Evolutionary conservation across 2,113 vertebrate genomes (phyloP), one percentile per base, ranked within the genome.

Genomic region (Sinocyclocheilus anophthalmus): DNA sequence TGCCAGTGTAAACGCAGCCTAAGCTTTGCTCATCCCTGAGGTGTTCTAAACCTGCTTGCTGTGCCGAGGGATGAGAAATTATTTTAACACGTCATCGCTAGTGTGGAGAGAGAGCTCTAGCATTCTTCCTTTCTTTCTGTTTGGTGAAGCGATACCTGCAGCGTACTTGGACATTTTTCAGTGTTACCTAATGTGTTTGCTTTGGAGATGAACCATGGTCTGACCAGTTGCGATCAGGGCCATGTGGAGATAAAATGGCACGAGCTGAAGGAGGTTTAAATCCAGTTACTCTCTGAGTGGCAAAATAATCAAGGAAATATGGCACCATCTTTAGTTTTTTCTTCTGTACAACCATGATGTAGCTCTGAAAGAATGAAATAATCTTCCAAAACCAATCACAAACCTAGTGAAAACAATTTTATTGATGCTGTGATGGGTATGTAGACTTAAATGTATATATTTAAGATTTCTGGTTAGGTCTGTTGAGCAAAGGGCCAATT

Each of bases 151-250:
- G 10, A 50, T 45, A 81, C 24, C 80, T 67, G 42, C 55, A 24
- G 80, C 0, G 4, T 33, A 20, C 16, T 81, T 67, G 59, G 24
- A 10, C 24, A 0, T 69, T 50, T 45, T 24, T 30, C 61, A 81
- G 7, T 13, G 61, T 81, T 81, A 4, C n/a, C 14, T 48, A 81
- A 50, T 67, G n/a, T 69, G 61, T 81, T 81, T 81, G 80, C 39
- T 48, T 69, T 81, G 61, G 61, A 81, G 61, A 26, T 18, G 24
- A 24, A 20, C 42, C 42, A 69, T 18, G 1, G 13, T 50, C 61
- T 81, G 61, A 33, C 80, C 80, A 69, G 42, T 61, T 81, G 80
- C 30, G 80, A 63, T 63, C 77, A 42, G 57, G 37, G 77, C 12
- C 22, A 61, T 42, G 55, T 67, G 61, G 59, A 81, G 59, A 81